Base-by-base conservation (phyloP, 2,113 vertebrate genomes). In the Malurus melanocephalus region DNA sequence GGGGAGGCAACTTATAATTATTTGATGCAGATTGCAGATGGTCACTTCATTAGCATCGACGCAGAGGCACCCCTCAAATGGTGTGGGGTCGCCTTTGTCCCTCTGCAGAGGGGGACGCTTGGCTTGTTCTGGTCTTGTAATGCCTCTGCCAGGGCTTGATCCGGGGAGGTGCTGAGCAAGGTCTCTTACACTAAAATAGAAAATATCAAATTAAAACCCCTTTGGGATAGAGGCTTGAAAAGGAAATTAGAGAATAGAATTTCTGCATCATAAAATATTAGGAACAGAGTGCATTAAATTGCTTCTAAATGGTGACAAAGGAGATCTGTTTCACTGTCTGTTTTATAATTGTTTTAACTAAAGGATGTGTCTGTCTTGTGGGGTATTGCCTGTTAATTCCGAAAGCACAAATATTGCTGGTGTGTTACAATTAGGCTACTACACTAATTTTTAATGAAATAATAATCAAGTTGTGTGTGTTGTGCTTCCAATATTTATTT, bases 21-120 rank as follows among this genome's bases (percentile, higher is more conserved):
- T 91, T 76, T 89, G 91, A 40, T 91, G 89, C 95, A 94, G 96
- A 96, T 93, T 91, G 93, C 97, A 97, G 97, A 97, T 97, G 97
- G 97, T 72, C 96, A 95, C 88, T 97, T 95, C 88, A 72, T 94
- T 87, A 95, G 79, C 81, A 49, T 30, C 46, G 15, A n/a, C 1
- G 32, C 69, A 38, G 40, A 82, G 64, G 72, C 80, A 55, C 92
- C 85, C 48, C 38, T 80, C 60, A 5, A 33, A 6, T 21, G 77
- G 69, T 1, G 1, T 27, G 69, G 74, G 67, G 33, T 81, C 1
- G 30, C 78, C 69, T 88, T 62, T 88, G 85, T 81, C 45, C 43
- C 74, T 57, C 81, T 67, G 35, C 45, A 62, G 72, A 65, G 48
- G 49, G 48, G 33, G 13, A 16, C 6, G 60, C 16, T 57, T 76